Conservation (phyloP, 1,140 invertebrate genomes). For the Drosophila kikkawai region DNA sequence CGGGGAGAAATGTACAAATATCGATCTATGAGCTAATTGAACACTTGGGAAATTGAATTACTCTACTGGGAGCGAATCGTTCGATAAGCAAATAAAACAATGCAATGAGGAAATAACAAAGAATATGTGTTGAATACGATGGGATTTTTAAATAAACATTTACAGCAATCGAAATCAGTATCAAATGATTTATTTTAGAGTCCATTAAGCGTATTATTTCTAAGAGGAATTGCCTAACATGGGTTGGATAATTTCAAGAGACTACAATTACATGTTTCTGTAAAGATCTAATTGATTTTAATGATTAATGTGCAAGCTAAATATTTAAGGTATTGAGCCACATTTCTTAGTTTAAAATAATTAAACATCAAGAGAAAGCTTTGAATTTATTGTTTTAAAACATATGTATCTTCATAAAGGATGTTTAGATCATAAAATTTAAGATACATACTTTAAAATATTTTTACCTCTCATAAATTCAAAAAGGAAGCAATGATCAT, state of each 20-base stretch:
- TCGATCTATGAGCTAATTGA: slow-evolving; percentile 40
- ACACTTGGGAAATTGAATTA: slow-evolving; percentile 32
- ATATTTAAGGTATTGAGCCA: neutral
- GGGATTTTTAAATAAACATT: slow-evolving; percentile 3
- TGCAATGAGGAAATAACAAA: slow-evolving; percentile 3
- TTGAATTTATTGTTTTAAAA: neutral
- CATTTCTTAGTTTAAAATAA: neutral
- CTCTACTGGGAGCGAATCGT: slow-evolving; percentile 3
- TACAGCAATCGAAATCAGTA: neutral
- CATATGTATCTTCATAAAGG: neutral
- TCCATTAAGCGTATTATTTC: slow-evolving; percentile 1
- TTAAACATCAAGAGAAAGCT: neutral
- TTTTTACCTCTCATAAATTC: neutral
- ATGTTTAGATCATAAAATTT: slow-evolving; percentile 17
- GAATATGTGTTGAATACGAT: slow-evolving; percentile 11
- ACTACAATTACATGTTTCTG: neutral
- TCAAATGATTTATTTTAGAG: slow-evolving; percentile 3
- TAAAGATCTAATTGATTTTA: slow-evolving; percentile 9
- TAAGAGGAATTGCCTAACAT: slow-evolving; percentile 7
- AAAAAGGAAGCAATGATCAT: slow-evolving; percentile 21
- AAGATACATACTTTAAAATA: slow-evolving; percentile 1
- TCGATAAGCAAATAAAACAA: slow-evolving; percentile 27
- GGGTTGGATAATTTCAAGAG: neutral
- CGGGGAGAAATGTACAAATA: slow-evolving; percentile 28
- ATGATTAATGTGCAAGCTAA: neutral